These are phyloP conservation scores for Apodemia mormo DNA, from an alignment of 2,888 invertebrate genomes.

Conservation along the genomic window DNA sequence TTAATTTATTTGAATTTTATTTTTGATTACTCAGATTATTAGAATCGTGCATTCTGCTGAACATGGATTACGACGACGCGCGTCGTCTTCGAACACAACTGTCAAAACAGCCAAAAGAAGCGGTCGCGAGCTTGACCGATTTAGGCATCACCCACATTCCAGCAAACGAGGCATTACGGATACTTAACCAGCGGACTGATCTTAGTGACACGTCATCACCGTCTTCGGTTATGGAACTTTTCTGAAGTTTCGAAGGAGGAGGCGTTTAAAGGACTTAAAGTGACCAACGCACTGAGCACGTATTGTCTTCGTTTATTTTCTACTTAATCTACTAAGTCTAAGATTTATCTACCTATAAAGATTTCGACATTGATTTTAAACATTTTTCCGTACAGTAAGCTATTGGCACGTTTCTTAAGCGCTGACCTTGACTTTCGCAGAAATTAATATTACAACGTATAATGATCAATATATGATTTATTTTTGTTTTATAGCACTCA, in stretches of 20 bases:
- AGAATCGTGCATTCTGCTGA: slow-evolving; percentile 89
- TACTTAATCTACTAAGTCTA: neutral
- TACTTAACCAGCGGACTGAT: slow-evolving; percentile 72
- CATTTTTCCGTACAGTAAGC: too few relatives aligned
- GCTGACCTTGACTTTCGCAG: too few relatives aligned
- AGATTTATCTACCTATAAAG: too few relatives aligned
- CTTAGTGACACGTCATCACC: slow-evolving; percentile 53
- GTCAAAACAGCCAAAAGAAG: slow-evolving; percentile 43
- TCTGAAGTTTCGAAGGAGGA: slow-evolving; percentile 64
- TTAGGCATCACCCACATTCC: slow-evolving; percentile 46
- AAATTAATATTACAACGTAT: too few relatives aligned
- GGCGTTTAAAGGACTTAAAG: slow-evolving; percentile 45
- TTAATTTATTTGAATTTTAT: neutral
- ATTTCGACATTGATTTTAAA: too few relatives aligned
- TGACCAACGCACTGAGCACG: slow-evolving; percentile 6
- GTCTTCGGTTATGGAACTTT: slow-evolving; percentile 66
- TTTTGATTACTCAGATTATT: slow-evolving; percentile 77
- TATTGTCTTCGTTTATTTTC: neutral
- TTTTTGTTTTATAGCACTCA: too few relatives aligned
- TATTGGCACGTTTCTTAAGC: too few relatives aligned
- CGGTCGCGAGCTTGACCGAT: slow-evolving; percentile 35
- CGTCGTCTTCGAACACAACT: slow-evolving; percentile 87
- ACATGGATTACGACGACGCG: slow-evolving; percentile 89
- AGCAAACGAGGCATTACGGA: slow-evolving; percentile 48
- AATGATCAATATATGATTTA: too few relatives aligned